phyloP scores from a whole-genome alignment of 2,113 vertebrate genomes.

The Platycercus adscitus region DNA sequence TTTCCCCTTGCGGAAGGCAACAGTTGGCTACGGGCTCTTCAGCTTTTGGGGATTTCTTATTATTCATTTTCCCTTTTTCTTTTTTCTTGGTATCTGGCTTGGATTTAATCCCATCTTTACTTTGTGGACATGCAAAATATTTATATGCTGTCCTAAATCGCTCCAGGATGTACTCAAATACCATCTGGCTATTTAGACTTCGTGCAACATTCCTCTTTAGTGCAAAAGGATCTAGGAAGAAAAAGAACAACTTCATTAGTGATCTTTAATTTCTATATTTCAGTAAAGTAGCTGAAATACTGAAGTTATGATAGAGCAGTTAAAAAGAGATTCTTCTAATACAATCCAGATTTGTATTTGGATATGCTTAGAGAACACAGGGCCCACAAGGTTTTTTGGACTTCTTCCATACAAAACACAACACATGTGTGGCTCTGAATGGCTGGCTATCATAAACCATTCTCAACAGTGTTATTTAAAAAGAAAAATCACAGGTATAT shows the following conservation, averaged over 20 bases:
- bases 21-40: slow-evolving; percentile 69
- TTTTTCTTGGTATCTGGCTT: slow-evolving; percentile 76
- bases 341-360: neutral
- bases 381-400: neutral
- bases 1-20: slow-evolving; percentile 68
- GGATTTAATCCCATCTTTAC: slow-evolving; percentile 76
- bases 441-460: neutral
- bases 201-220: slow-evolving; percentile 97
- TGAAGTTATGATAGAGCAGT: neutral
- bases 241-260: slow-evolving; percentile 27
- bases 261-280: slow-evolving; percentile 13
- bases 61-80: slow-evolving; percentile 77
- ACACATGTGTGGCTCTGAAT: neutral
- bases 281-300: slow-evolving; percentile 4
- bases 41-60: slow-evolving; percentile 69
- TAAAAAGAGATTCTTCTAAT: neutral
- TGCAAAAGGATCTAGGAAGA: slow-evolving; percentile 91
- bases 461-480: neutral
- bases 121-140: slow-evolving; percentile 96
- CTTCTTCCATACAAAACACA: slow-evolving; percentile 9
- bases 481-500: neutral
- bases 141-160: slow-evolving; percentile 94
- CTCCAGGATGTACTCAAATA: slow-evolving; percentile 98
- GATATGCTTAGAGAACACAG: neutral
- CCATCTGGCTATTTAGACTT: slow-evolving; percentile 98